Percentiles rank a stretch among this genome's conserved stretches.
Conservation (phyloP, 2,113 vertebrate genomes). For the Bos taurus region DNA sequence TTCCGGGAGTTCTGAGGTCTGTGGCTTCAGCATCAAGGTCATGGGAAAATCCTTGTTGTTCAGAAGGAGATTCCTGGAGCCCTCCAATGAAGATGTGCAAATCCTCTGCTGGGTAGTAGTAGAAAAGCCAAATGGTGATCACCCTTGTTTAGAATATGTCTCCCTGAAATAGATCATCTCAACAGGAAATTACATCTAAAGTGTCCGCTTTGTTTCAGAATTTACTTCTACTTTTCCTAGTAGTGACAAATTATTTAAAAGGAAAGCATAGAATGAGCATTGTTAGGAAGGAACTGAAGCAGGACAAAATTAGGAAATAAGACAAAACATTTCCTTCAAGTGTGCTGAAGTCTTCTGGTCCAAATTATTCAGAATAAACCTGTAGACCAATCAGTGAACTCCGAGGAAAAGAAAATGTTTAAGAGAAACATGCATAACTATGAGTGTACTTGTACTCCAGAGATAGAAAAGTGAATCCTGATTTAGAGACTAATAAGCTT, state of each 20-base stretch:
- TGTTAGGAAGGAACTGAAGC: neutral
- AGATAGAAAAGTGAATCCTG: neutral
- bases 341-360: neutral
- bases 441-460: neutral
- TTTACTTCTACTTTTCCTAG: conserved; percentile 10
- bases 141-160: neutral
- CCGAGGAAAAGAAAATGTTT: neutral
- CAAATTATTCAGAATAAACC: neutral
- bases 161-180: neutral
- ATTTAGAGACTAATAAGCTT: neutral
- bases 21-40: neutral
- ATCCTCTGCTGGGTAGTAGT: neutral
- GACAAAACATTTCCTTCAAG: neutral
- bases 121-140: neutral
- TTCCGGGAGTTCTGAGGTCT: neutral
- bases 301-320: neutral
- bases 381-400: neutral
- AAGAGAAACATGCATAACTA: neutral
- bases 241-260: neutral
- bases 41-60: conserved; percentile 30
- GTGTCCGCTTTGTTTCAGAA: neutral
- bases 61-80: neutral
- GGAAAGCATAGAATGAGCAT: neutral
- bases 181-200: neutral
- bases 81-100: neutral